phyloP scores from a whole-genome alignment of 2,888 invertebrate genomes.

The Sipha maydis region DNA sequence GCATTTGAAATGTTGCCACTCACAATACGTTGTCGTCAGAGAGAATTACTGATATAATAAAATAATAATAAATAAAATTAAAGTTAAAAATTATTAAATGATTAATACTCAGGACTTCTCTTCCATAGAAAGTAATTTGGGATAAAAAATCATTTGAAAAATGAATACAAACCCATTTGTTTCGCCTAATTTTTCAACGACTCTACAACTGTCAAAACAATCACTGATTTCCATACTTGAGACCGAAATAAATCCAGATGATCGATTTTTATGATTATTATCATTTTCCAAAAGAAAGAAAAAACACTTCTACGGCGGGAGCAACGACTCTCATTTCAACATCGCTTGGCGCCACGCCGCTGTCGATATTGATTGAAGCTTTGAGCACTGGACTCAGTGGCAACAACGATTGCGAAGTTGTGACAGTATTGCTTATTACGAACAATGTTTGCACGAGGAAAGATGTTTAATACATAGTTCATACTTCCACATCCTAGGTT shows the following conservation, averaged over 20 bases:
- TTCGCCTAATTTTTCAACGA: background rate
- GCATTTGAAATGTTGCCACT: no score
- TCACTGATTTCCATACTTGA: background rate
- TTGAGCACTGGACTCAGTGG: background rate
- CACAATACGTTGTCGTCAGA: no score
- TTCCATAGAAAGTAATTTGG: no score
- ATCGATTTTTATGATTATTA: background rate
- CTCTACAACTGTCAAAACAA: background rate
- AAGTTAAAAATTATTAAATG: no score
- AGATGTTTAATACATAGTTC: constrained; percentile 20
- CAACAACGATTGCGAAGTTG: background rate
- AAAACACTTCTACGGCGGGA: background rate
- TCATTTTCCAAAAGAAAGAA: background rate
- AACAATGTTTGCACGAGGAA: background rate
- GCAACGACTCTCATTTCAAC: background rate
- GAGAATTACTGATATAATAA: no score
- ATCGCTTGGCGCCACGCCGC: background rate
- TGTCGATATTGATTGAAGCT: background rate
- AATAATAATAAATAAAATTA: no score
- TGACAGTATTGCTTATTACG: background rate
- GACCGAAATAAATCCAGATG: background rate
- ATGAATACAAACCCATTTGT: no score
- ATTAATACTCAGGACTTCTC: no score
- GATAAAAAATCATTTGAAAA: no score
- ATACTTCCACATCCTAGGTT: background rate